Evolutionary conservation across 2,113 vertebrate genomes (phyloP), one percentile per base, ranked within the genome.

Genomic region (Cricetomys ansorgei): DNA sequence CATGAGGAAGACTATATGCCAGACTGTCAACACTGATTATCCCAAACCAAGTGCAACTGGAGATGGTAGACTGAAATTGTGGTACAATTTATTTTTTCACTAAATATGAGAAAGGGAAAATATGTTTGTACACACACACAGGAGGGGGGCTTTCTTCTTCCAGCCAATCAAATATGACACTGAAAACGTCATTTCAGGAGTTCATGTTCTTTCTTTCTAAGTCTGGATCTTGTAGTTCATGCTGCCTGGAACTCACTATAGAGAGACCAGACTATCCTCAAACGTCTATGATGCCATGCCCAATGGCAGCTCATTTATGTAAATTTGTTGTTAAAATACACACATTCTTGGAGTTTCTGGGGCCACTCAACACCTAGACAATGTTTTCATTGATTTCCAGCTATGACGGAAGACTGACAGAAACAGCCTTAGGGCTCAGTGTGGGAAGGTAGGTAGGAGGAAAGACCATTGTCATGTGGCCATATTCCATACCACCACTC

Each of bases 241-340:
- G 25, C 40, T 62, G 40, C 40, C 57, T 84, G 25, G 57, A 62
- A 62, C n/a, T 76, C n/a, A 59, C 55, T 83, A 43, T 11, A 34
- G 12, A 64, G 59, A 84, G 27, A 59, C 23, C 4, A 17, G 8
- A 40, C 13, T 84, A 2, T 43, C 27, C 81, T 45, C 81, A 65
- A 64, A 45, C 43, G 40, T 65, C 40, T 21, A 43, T 34, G 40
- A 29, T 2, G 8, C 9, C 15, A 31, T 21, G 40, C 59, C 59
- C 40, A 64, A 34, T 2, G 6, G 59, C 15, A 84, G 81, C 40
- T 62, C 40, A 81, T 96, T 70, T 89, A 67, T 89, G 85, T 83
- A 85, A 90, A 92, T 88, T 59, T 80, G 4, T 55, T 81, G 57
- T 91, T 94, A 90, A 88, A 93, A 88, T 64, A 77, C 45, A 92